Base-by-base conservation (phyloP, 2,888 invertebrate genomes). In the Melipona bicolor region DNA sequence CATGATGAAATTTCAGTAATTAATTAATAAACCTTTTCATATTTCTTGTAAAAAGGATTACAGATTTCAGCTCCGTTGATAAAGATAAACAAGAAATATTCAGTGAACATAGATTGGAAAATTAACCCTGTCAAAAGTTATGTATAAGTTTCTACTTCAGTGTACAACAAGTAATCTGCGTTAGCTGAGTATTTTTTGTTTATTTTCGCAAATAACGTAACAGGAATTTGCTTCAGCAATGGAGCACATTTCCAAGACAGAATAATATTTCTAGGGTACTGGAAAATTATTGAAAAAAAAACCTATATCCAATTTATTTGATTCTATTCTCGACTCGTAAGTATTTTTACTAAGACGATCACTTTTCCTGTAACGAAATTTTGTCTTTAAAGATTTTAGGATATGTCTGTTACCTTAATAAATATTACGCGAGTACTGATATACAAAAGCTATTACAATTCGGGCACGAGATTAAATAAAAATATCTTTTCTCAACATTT, bases 151-250 rank as follows among this genome's bases (percentile, higher is more conserved):
- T 5, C 27, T 59, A 61, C 49, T 49, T 61, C 49, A 21, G 27
- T 27, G 27, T 59, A 27, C 6, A 49, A 61, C 49, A 49, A 59
- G 49, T 72, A 43, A 72, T 61, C 36, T 54, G n/a, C 9, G 54
- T 70, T 70, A 13, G 13, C 27, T 52, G 54, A 56, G n/a, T 54
- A 70, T 36, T n/a, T 36, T 70, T 70, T 70, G 32, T 69, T n/a
- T 32, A 69, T 52, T 27, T 21, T 27, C 21, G 3, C 17, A 69
- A 54, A 54, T 36, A 36, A 54, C 4, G 11, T 19, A 65, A 68
- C 27, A 68, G 27, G 68, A 19, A 68, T 19, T 68, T 68, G 5
- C 27, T 50, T 11, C 27, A 50, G 19, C 24, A n/a, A 68, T 19
- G 27, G 19, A 19, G 19, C 4, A 13, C 21, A 27, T 50, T 32